Evolutionary conservation across 37 sponge, comb jelly and placozoan genomes (phyloP).

Genomic region (Lycopodina hypogea): DNA sequence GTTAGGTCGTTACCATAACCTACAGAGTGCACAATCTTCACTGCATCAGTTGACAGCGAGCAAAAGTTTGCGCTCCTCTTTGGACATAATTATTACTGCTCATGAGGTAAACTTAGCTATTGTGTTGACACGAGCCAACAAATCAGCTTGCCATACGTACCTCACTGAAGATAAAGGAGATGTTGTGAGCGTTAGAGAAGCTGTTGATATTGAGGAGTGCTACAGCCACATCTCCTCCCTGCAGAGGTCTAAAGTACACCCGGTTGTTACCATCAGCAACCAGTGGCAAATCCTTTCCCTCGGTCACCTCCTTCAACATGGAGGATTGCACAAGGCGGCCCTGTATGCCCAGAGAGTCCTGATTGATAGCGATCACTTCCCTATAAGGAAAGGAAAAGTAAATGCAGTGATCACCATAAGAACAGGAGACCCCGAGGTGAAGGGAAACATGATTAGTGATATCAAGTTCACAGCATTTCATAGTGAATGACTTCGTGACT

Average conservation of each 20-base stretch:
- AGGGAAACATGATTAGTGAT: no score
- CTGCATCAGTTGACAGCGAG: no score
- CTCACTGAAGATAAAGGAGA: slow-evolving; percentile 41
- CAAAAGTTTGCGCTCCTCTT: no score
- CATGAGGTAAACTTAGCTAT: no score
- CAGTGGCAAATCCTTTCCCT: neutral
- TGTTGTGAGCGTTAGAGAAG: slow-evolving; percentile 35
- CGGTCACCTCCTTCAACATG: neutral
- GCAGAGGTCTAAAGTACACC: slow-evolving; percentile 50
- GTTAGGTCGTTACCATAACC: no score
- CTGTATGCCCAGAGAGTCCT: slow-evolving; percentile 76
- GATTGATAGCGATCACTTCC: slow-evolving; percentile 86
- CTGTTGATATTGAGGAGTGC: slow-evolving; percentile 48
- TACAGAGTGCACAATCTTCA: no score
- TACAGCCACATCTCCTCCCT: slow-evolving; percentile 40
- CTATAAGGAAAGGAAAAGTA: slow-evolving; percentile 7
- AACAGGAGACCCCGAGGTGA: no score
- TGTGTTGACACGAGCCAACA: no score
- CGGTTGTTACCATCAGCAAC: neutral
- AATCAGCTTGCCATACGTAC: slow-evolving; percentile 11
- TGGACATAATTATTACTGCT: no score
- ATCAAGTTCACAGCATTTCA: no score
- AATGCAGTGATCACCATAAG: no score
- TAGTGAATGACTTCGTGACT: no score
- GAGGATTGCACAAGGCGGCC: slow-evolving; percentile 45